Base-by-base conservation (phyloP, 2,113 vertebrate genomes). In the Stegostoma tigrinum region DNA sequence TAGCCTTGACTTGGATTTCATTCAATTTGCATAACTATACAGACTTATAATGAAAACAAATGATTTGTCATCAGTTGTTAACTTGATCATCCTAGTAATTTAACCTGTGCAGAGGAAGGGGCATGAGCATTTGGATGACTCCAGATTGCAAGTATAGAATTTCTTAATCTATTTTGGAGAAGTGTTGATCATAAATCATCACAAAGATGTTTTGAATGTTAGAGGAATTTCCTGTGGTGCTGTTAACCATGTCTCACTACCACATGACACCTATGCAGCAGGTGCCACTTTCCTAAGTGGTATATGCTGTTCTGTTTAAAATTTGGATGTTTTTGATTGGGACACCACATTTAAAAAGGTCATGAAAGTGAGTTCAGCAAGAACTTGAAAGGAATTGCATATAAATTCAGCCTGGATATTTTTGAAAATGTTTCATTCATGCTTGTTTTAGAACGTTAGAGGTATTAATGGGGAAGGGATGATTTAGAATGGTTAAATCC, bases 11-110 rank as follows among this genome's bases (percentile, higher is more conserved):
- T 93, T 8, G 17, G 34, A 93, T 93, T 66, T 34, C 55, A 38
- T 66, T 93, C n/a, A 66, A 23, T 38, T 38, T 66, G 15, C 21
- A 64, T 34, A 67, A 38, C 19, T 2, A 38, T n/a, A 34, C 34
- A n/a, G 17, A 64, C 87, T 91, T 66, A 15, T 8, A n/a, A 61
- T 5, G 19, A 91, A 66, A 91, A 34, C 55, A 91, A 93, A 67
- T 93, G 30, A 38, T 93, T 93, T 93, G n/a, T 67, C 61, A 93
- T 67, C 89, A 38, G n/a, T 21, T 93, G 61, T 91, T 91, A 64
- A 83, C 5, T 45, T 17, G 42, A 83, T 38, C 78, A 83, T 19
- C 38, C n/a, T 42, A 42, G 78, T 83, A 83, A 83, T 83, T 83
- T 5, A 34, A 83, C 80, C 38, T 23, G 87, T 93, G 61, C 64